Evolutionary conservation across 2,888 invertebrate species (phyloP).

Genomic region (Ecliptopera silaceata): DNA sequence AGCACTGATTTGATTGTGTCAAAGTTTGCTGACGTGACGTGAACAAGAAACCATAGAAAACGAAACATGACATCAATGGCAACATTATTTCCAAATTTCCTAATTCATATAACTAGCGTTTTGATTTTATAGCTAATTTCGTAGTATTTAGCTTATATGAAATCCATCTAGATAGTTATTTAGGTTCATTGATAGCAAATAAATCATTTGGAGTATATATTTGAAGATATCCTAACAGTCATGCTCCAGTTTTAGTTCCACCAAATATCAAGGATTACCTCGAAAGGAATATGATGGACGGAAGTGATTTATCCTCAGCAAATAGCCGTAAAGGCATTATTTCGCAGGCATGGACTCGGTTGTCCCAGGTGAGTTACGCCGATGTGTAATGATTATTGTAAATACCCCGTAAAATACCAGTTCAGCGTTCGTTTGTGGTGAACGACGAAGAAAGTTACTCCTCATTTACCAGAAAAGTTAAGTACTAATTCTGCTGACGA

Average conservation of each 20-base stretch:
- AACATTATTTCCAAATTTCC: conserved; percentile 28
- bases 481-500: too few species aligned
- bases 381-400: not conserved
- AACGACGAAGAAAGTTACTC: too few species aligned
- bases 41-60: too few species aligned
- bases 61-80: too few species aligned
- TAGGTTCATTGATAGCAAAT: conserved; percentile 9
- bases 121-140: conserved; percentile 16
- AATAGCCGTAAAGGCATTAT: conserved; percentile 84
- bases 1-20: not conserved
- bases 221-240: conserved; percentile 33
- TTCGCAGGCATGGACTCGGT: conserved; percentile 86
- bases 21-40: conserved; percentile 36
- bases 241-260: conserved; percentile 41
- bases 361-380: conserved; percentile 83
- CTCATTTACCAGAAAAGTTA: too few species aligned
- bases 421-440: conserved; percentile 1
- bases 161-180: conserved; percentile 13
- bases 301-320: conserved; percentile 86
- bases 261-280: conserved; percentile 35
- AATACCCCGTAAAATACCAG: not conserved
- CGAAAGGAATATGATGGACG: conserved; percentile 84
- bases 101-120: conserved; percentile 22
- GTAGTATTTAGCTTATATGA: conserved; percentile 7
- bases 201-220: conserved; percentile 7